Conservation (phyloP, 2,113 vertebrate species). For the Neodontobutis hainanensis region DNA sequence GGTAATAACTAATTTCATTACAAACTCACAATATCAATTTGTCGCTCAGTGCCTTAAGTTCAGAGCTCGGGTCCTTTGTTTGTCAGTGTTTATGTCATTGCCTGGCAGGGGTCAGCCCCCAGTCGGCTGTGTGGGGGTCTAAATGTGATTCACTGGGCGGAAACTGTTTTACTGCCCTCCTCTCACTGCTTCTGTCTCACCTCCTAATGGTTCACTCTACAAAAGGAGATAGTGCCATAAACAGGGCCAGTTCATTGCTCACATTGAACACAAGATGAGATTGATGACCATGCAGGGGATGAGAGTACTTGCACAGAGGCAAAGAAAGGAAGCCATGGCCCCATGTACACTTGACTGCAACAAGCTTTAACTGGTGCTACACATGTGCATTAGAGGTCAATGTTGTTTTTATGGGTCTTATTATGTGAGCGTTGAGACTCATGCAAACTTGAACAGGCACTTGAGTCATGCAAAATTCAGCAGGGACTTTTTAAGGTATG, state of each 20-base stretch:
- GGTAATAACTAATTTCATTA: not conserved
- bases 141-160: constrained; percentile 79
- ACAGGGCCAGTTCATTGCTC: constrained; percentile 61
- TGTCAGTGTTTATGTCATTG: constrained; percentile 71
- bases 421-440: constrained; percentile 19
- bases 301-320: constrained; percentile 40
- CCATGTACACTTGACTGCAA: constrained; percentile 42
- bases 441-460: not conserved
- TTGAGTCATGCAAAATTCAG: not conserved
- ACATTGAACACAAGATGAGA: constrained; percentile 46
- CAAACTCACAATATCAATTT: constrained; percentile 17
- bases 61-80: constrained; percentile 63
- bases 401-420: constrained; percentile 22
- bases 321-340: constrained; percentile 14
- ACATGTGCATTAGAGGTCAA: constrained; percentile 12
- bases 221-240: constrained; percentile 72
- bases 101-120: constrained; percentile 73
- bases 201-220: constrained; percentile 61
- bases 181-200: constrained; percentile 66
- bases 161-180: constrained; percentile 76
- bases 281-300: constrained; percentile 57
- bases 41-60: constrained; percentile 47
- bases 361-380: constrained; percentile 35
- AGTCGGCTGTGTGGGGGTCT: constrained; percentile 67
- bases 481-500: not conserved